Evolutionary conservation across 1,140 invertebrate species (phyloP).

Genomic region (Pentalonia nigronervosa): DNA sequence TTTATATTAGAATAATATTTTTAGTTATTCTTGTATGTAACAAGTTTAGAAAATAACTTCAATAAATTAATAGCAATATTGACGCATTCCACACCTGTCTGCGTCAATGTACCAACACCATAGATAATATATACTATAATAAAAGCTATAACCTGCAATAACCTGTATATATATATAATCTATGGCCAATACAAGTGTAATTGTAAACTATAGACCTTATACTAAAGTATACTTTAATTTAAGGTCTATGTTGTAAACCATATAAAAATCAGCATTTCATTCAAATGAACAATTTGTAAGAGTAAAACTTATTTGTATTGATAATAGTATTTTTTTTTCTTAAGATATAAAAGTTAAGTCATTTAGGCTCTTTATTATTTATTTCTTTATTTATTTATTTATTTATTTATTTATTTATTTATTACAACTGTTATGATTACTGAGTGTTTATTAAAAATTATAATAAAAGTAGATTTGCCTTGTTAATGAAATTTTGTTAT

Average conservation of each 20-base stretch:
- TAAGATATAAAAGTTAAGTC: not conserved
- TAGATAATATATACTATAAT: too few species aligned
- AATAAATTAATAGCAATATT: not conserved
- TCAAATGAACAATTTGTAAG: not conserved
- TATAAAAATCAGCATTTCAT: not conserved
- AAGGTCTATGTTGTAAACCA: not conserved
- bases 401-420: slow-evolving; percentile 51
- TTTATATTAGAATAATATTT: slow-evolving; percentile 15
- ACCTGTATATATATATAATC: too few species aligned
- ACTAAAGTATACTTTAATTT: too few species aligned
- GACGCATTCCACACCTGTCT: too few species aligned
- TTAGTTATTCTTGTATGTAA: slow-evolving; percentile 6
- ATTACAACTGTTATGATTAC: slow-evolving; percentile 43
- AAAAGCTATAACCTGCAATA: too few species aligned
- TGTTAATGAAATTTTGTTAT: slow-evolving; percentile 43
- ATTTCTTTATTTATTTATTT: slow-evolving; percentile 53
- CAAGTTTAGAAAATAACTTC: not conserved
- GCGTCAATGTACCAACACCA: too few species aligned
- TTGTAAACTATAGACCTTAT: not conserved
- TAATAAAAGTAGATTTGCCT: slow-evolving; percentile 50
- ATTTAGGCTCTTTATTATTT: slow-evolving; percentile 33
- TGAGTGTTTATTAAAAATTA: slow-evolving; percentile 43
- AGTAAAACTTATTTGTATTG: not conserved
- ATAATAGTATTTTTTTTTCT: not conserved
- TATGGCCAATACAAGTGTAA: not conserved